These are phyloP conservation scores for Glaucidium brasilianum DNA, from an alignment of 2,113 vertebrate genomes.

Conservation along the genomic window DNA sequence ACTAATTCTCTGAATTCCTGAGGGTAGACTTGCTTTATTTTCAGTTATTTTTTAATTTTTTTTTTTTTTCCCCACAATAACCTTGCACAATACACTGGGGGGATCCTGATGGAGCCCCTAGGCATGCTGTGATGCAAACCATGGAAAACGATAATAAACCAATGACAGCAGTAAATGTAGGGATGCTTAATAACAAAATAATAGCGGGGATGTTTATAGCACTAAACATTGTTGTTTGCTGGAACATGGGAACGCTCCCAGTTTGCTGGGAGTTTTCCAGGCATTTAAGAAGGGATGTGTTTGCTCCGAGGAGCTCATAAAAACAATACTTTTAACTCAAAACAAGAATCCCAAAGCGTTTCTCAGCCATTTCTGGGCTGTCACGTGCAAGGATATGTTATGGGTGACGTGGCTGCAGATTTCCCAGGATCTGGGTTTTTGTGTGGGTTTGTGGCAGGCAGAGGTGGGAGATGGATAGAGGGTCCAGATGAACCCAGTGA, in stretches of 20 bases:
- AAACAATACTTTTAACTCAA: not conserved
- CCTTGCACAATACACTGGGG: not conserved
- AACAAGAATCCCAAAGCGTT: not conserved
- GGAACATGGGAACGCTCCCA: not conserved
- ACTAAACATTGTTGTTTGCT: not conserved
- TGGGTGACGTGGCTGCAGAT: not conserved
- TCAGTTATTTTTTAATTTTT: not conserved
- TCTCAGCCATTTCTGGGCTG: not conserved
- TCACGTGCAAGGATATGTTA: rapidly evolving
- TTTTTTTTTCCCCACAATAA: not conserved
- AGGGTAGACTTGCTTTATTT: not conserved
- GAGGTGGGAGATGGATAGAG: not conserved
- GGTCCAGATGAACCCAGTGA: not conserved
- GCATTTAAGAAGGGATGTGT: not conserved
- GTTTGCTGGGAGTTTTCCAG: slow-evolving; percentile 20
- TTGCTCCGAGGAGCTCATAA: not conserved
- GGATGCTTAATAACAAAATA: not conserved
- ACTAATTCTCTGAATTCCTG: not conserved
- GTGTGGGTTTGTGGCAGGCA: rapidly evolving
- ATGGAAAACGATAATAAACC: not conserved
- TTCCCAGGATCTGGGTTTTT: not conserved
- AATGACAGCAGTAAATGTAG: not conserved
- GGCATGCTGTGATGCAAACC: not conserved
- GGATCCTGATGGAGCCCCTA: not conserved
- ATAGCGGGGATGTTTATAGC: not conserved